Evolutionary conservation across 2,797 vertebrate species (phyloP).

Genomic region (Kryptopterus vitreolus): DNA sequence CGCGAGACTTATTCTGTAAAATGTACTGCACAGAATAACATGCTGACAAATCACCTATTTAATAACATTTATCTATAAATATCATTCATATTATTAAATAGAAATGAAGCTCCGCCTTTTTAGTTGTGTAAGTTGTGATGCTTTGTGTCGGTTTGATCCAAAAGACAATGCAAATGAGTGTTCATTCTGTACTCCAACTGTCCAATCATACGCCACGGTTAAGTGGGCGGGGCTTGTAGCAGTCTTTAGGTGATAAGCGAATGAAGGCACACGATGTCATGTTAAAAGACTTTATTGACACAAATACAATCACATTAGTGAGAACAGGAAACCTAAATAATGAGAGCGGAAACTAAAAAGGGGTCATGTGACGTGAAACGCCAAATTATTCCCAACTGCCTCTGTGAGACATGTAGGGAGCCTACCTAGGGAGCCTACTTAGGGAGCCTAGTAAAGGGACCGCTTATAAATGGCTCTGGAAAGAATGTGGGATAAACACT

Average conservation of each 20-base stretch:
- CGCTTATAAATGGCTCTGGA: neutral
- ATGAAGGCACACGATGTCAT: neutral
- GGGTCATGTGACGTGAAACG: neutral
- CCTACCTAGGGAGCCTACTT: neutral
- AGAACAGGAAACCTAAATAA: conserved; percentile 1
- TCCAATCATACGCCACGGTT: neutral
- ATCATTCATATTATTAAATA: neutral
- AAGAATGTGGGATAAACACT: neutral
- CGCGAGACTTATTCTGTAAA: neutral
- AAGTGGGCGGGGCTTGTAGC: neutral
- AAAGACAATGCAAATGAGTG: neutral
- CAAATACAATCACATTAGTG: neutral
- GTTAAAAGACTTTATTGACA: neutral
- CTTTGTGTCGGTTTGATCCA: neutral
- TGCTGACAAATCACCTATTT: neutral
- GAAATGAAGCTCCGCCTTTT: neutral
- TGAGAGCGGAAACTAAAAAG: neutral
- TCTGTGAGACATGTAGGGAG: neutral
- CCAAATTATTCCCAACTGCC: neutral
- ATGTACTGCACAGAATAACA: neutral
- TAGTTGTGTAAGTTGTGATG: neutral
- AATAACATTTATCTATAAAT: neutral
- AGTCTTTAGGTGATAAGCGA: too few species aligned
- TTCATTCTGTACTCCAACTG: neutral
- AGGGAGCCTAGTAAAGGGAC: neutral